Conservation (phyloP, 2,888 invertebrate species). For the Hirtodrosophila duncani region DNA sequence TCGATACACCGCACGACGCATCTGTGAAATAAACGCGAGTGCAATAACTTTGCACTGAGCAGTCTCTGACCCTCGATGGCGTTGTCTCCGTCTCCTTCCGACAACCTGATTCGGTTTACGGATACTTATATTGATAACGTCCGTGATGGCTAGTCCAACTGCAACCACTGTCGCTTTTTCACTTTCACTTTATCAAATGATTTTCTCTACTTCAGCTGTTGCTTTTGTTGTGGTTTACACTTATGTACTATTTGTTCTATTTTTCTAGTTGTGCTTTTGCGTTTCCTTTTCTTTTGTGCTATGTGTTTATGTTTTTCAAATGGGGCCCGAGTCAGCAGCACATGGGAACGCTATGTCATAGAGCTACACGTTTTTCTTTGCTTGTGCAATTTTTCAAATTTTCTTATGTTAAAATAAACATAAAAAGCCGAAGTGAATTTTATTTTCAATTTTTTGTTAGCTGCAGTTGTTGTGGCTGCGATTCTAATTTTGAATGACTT, state of each 20-base stretch:
- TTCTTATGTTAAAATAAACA: conserved; percentile 55
- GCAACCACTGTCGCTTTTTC: no score
- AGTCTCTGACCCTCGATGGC: not conserved
- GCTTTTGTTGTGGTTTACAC: conserved; percentile 35
- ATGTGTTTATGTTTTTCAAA: conserved; percentile 26
- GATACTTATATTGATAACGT: no score
- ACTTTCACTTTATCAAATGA: conserved; percentile 53
- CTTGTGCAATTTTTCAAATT: conserved; percentile 34
- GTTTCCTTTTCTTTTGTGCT: conserved; percentile 12
- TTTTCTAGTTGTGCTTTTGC: conserved; percentile 26
- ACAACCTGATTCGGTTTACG: no score
- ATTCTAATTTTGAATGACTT: conserved; percentile 54
- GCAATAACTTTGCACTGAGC: conserved; percentile 32
- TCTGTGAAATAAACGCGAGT: conserved; percentile 35
- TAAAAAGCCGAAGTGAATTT: conserved; percentile 34
- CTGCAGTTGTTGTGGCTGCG: conserved; percentile 27
- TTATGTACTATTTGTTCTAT: conserved; percentile 22
- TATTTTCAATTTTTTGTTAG: not conserved
- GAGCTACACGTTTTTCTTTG: conserved; percentile 29
- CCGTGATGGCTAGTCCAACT: no score
- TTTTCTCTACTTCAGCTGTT: conserved; percentile 4
- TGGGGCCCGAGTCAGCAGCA: conserved; percentile 23
- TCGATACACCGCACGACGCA: no score
- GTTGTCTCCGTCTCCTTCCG: no score
- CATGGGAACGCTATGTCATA: conserved; percentile 31